A percentile compares a stretch with the other conserved stretches of the same genome.
Evolutionary conservation across 1,140 invertebrate species (phyloP).

Genomic region (Lordiphosa mommai): DNA sequence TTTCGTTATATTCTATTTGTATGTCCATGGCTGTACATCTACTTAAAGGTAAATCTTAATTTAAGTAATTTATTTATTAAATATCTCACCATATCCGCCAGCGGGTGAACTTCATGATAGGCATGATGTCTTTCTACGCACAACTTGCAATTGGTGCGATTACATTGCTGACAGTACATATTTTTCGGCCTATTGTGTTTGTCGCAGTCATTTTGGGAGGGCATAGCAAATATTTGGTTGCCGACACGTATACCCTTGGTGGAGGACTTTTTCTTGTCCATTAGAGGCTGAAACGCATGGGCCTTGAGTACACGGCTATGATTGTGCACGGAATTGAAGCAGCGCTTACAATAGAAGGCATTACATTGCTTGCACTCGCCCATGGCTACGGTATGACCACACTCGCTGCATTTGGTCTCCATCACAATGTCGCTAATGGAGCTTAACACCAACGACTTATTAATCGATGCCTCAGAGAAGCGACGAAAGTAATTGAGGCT

Average conservation of each 20-base stretch:
- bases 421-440: constrained; percentile 3
- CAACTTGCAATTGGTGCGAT: not conserved
- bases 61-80: no score
- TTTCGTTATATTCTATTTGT: no score
- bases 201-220: constrained; percentile 5
- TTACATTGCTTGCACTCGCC: constrained; percentile 56
- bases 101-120: not conserved
- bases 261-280: not conserved
- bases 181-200: constrained; percentile 5
- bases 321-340: constrained; percentile 53
- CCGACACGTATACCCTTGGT: constrained; percentile 17
- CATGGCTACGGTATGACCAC: constrained; percentile 9
- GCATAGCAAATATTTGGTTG: constrained; percentile 28
- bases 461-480: constrained; percentile 15
- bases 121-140: constrained; percentile 7
- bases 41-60: no score
- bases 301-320: constrained; percentile 52
- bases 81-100: constrained; percentile 26
- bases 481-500: constrained; percentile 17
- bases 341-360: constrained; percentile 49
- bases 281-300: constrained; percentile 25
- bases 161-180: constrained; percentile 34
- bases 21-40: no score
- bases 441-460: constrained; percentile 18
- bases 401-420: constrained; percentile 52